Evolutionary conservation across 2,888 invertebrate genomes (phyloP).

Genomic region (Elaeidobius kamerunicus): DNA sequence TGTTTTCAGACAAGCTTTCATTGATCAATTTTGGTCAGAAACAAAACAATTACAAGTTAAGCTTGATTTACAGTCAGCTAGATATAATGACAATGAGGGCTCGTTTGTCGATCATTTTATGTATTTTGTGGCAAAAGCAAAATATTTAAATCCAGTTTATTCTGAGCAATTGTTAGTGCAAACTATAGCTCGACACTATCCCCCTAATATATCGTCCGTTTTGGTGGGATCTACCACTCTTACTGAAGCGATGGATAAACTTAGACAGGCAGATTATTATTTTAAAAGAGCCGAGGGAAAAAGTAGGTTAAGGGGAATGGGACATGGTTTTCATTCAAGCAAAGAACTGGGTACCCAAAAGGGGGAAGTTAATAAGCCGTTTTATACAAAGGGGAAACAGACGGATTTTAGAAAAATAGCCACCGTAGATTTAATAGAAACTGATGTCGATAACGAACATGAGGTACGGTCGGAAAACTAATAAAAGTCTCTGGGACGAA

Average conservation of each 20-base stretch:
- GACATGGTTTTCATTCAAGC: not conserved
- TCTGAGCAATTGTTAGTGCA: not conserved
- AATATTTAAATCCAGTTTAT: conserved; percentile 1
- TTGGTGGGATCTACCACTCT: not conserved
- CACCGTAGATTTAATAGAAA: not conserved
- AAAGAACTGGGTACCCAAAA: not conserved
- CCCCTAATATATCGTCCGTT: not conserved
- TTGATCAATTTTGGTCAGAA: not conserved
- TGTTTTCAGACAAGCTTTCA: not conserved
- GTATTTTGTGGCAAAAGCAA: not conserved
- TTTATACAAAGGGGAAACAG: not conserved
- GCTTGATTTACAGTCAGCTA: not conserved
- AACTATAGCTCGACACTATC: conserved; percentile 1
- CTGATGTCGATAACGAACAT: not conserved
- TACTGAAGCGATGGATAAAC: not conserved
- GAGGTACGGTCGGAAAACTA: not conserved
- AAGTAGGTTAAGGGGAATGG: not conserved
- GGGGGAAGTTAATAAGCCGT: not conserved
- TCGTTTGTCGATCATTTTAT: conserved; percentile 1
- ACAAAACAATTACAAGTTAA: not conserved
- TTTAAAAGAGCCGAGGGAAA: not conserved
- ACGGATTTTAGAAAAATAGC: not conserved
- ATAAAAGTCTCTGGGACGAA: not conserved
- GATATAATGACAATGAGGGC: not conserved
- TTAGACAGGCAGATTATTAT: conserved; percentile 3